phyloP scores from a whole-genome alignment of 1,140 invertebrate species.

The Agraylea sexmaculata region DNA sequence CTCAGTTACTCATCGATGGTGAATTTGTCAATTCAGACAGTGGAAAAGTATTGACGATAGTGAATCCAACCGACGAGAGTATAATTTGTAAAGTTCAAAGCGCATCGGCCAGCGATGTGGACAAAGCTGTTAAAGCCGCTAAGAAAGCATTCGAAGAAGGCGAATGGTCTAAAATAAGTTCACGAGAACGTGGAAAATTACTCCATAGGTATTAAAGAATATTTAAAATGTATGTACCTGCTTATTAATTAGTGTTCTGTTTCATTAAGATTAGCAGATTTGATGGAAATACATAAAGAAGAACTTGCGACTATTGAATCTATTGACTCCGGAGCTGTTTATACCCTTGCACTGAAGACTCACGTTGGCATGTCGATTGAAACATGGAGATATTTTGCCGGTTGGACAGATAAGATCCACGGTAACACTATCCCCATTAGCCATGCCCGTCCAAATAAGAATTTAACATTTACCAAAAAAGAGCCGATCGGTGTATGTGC shows the following conservation, averaged over 20 bases:
- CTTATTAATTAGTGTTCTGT: conserved; percentile 1
- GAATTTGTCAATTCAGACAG: conserved; percentile 71
- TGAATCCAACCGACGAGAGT: conserved; percentile 81
- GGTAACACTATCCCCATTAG: conserved; percentile 83
- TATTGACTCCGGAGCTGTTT: conserved; percentile 89
- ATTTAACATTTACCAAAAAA: conserved; percentile 76
- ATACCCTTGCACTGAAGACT: conserved; percentile 88
- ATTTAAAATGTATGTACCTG: background rate
- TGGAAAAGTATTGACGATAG: conserved; percentile 48
- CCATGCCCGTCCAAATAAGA: conserved; percentile 80
- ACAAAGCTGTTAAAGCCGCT: conserved; percentile 76
- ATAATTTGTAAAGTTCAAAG: conserved; percentile 69
- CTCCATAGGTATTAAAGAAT: conserved; percentile 48
- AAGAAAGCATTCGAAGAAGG: conserved; percentile 78
- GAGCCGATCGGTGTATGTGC: conserved; percentile 90
- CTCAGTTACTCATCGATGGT: conserved; percentile 85
- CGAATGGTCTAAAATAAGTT: conserved; percentile 79
- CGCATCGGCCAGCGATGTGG: conserved; percentile 68
- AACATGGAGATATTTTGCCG: conserved; percentile 85
- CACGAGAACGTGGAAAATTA: conserved; percentile 65
- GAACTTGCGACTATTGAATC: conserved; percentile 88
- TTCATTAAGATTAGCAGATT: conserved; percentile 63
- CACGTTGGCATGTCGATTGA: conserved; percentile 91
- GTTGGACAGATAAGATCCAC: conserved; percentile 91
- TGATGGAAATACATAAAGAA: conserved; percentile 90